A percentile compares a stretch with the other conserved stretches of the same genome.
Conservation (phyloP, 2,888 invertebrate species). For the Petrolisthes cinctipes region DNA sequence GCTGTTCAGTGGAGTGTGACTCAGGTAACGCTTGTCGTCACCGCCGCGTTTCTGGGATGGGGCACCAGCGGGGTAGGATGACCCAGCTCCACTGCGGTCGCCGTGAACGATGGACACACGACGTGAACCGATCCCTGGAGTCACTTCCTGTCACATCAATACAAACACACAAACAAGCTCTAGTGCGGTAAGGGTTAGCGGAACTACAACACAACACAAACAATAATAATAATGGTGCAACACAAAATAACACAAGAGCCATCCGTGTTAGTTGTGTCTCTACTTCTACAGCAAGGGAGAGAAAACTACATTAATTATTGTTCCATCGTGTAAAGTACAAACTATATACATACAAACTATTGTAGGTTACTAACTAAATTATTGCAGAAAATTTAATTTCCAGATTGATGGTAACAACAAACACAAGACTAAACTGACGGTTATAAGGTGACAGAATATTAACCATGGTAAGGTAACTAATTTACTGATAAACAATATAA, state of each 20-base stretch:
- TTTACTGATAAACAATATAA: neutral
- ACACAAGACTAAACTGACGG: too few relatives aligned
- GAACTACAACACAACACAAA: neutral
- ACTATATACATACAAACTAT: neutral
- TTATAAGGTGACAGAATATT: too few relatives aligned
- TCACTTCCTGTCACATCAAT: conserved; percentile 4
- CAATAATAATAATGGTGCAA: neutral
- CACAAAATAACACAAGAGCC: neutral
- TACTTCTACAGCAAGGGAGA: conserved; percentile 28
- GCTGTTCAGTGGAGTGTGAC: conserved; percentile 34
- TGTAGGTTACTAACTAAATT: neutral
- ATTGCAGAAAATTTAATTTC: too few relatives aligned
- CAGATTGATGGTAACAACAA: too few relatives aligned
- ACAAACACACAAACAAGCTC: conserved; percentile 11
- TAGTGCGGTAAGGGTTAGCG: neutral
- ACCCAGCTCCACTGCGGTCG: neutral
- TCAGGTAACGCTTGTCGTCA: conserved; percentile 40
- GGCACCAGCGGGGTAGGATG: neutral
- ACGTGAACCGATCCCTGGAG: conserved; percentile 7
- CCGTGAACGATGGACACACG: conserved; percentile 24
- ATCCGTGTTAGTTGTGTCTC: neutral
- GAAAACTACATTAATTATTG: neutral
- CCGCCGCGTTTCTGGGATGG: conserved; percentile 3
- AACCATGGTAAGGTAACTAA: too few relatives aligned
- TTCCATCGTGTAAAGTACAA: neutral